Evolutionary conservation across 2,888 invertebrate species (phyloP).

Genomic region (Pachymerium ferrugineum): DNA sequence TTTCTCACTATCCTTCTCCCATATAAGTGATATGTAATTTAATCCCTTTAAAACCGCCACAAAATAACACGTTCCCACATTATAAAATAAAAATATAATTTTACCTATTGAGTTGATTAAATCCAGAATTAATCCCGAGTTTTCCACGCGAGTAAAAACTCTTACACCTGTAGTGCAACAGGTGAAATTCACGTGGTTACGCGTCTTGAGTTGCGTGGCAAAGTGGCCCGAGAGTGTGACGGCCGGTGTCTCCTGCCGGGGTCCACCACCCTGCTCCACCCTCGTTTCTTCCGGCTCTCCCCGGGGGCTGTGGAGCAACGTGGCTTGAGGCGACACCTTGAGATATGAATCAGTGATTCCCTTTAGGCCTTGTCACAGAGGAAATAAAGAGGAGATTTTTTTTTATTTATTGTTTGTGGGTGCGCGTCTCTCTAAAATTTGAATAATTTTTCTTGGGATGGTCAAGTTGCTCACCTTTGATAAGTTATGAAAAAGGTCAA

Average conservation of each 20-base stretch:
- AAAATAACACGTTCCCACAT: too few species aligned
- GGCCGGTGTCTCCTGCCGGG: constrained; percentile 16
- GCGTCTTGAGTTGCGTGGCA: not conserved
- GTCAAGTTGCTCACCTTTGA: too few species aligned
- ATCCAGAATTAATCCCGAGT: too few species aligned
- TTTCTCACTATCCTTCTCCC: too few species aligned
- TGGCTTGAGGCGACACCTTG: constrained; percentile 17
- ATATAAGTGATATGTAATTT: too few species aligned
- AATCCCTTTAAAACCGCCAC: too few species aligned
- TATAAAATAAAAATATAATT: too few species aligned
- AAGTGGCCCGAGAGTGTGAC: constrained; percentile 16
- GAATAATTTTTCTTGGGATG: too few species aligned
- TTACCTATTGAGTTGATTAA: too few species aligned
- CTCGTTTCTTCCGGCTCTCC: constrained; percentile 19
- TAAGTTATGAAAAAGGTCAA: too few species aligned
- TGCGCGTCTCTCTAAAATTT: too few species aligned
- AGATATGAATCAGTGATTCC: constrained; percentile 16
- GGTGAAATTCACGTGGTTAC: constrained; percentile 7
- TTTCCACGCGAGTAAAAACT: not conserved
- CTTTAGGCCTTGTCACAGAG: not conserved
- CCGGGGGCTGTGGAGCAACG: constrained; percentile 20
- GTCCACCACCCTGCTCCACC: constrained; percentile 11
- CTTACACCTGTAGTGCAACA: not conserved
- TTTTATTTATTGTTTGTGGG: too few species aligned
- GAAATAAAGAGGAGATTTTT: not conserved